phyloP scores from a whole-genome alignment of 2,888 invertebrate genomes.

The Synergus umbraculus region DNA sequence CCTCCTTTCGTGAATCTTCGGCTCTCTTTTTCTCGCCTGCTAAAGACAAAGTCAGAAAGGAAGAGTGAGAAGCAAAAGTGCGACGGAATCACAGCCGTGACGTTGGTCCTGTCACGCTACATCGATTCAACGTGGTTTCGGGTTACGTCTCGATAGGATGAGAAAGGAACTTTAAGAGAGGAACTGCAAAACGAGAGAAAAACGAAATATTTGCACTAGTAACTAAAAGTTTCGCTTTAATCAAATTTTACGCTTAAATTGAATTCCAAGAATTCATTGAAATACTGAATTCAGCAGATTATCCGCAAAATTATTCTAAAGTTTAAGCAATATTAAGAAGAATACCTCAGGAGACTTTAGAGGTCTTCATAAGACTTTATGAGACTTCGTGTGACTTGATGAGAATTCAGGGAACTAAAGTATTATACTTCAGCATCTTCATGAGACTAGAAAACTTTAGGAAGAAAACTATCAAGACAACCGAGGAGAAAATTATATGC shows the following conservation, averaged over 20 bases:
- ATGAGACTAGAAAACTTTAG: too few relatives aligned
- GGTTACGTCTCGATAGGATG: neutral
- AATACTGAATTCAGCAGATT: neutral
- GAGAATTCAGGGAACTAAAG: too few relatives aligned
- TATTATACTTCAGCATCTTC: too few relatives aligned
- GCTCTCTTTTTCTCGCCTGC: conserved; percentile 41
- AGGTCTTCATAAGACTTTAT: too few relatives aligned
- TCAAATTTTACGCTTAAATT: conserved; percentile 20
- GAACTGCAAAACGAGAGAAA: neutral
- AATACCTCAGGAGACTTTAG: too few relatives aligned
- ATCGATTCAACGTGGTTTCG: conserved; percentile 1
- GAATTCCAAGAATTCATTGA: neutral
- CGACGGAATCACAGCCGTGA: conserved; percentile 52
- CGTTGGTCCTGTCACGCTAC: conserved; percentile 42
- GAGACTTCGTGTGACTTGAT: too few relatives aligned
- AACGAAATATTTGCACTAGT: conserved; percentile 9
- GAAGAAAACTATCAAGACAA: too few relatives aligned
- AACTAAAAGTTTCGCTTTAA: conserved; percentile 36
- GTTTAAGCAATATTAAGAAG: too few relatives aligned
- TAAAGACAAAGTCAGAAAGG: conserved; percentile 27
- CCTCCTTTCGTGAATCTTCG: conserved; percentile 41
- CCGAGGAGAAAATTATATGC: too few relatives aligned
- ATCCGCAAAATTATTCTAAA: neutral
- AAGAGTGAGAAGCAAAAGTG: conserved; percentile 43
- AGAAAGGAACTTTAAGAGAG: neutral